These are phyloP conservation scores for Temnothorax nylanderi DNA, from an alignment of 1,140 invertebrate genomes.

Conservation along the genomic window DNA sequence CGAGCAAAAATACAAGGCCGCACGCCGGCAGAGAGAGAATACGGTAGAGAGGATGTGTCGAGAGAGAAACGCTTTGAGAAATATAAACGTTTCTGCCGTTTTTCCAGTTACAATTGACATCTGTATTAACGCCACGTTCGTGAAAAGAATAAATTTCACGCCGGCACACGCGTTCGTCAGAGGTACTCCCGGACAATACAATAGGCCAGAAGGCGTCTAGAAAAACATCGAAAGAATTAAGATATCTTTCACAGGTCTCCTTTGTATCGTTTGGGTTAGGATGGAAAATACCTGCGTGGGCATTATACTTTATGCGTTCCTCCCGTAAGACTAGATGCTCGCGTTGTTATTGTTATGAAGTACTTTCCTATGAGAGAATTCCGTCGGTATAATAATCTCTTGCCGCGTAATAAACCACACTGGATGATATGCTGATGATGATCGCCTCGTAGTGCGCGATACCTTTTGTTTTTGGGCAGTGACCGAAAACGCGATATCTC, in stretches of 20 bases:
- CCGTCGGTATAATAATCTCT: conserved; percentile 24
- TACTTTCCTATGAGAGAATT: conserved; percentile 41
- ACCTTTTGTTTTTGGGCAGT: conserved; percentile 69
- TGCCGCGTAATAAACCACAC: conserved; percentile 16
- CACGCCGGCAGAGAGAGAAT: conserved; percentile 34
- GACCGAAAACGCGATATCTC: conserved; percentile 67
- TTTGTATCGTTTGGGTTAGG: background rate
- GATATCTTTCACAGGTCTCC: background rate
- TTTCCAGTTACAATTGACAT: conserved; percentile 41
- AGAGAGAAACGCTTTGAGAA: conserved; percentile 51
- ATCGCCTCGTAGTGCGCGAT: conserved; percentile 31
- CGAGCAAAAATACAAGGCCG: conserved; percentile 63
- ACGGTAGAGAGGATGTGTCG: conserved; percentile 15
- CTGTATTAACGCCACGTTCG: conserved; percentile 17
- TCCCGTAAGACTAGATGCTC: background rate
- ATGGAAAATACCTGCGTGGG: background rate
- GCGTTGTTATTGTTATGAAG: conserved; percentile 20
- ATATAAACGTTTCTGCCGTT: conserved; percentile 23
- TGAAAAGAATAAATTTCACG: conserved; percentile 19
- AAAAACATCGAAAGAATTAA: background rate
- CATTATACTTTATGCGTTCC: background rate
- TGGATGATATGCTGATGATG: conserved; percentile 19
- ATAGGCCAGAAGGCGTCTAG: background rate
- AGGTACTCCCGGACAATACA: background rate
- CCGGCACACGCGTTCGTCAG: background rate